Evolutionary conservation across 1,140 invertebrate species (phyloP).

Genomic region (Eriosoma lanigerum): DNA sequence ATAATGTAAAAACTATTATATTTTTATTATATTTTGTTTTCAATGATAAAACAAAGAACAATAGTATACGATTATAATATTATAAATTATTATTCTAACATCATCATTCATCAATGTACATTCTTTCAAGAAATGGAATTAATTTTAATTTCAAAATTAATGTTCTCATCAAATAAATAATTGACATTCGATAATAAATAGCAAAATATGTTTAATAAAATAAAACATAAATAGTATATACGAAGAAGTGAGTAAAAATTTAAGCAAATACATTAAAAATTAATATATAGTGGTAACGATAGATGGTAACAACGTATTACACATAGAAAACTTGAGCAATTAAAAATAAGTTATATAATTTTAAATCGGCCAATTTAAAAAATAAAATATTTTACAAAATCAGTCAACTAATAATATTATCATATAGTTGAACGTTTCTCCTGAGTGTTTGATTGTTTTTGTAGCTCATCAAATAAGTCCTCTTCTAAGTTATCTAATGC

Average conservation of each 20-base stretch:
- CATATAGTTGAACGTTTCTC: not conserved
- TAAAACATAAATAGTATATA: not conserved
- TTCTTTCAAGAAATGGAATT: too few species aligned
- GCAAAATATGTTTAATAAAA: slow-evolving; percentile 13
- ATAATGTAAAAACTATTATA: not conserved
- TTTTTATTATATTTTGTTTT: too few species aligned
- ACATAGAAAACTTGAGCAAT: slow-evolving; percentile 29
- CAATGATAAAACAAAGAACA: too few species aligned
- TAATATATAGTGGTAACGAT: slow-evolving; percentile 21
- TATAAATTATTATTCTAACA: too few species aligned
- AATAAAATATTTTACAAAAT: not conserved
- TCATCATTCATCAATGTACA: too few species aligned
- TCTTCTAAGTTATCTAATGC: slow-evolving; percentile 45
- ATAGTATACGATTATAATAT: too few species aligned
- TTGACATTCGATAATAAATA: not conserved
- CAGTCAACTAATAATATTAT: not conserved
- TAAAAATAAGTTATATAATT: not conserved
- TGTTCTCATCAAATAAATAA: too few species aligned
- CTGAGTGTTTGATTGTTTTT: not conserved
- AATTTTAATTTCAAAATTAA: too few species aligned
- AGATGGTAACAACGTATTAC: slow-evolving; percentile 2
- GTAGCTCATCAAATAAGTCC: slow-evolving; percentile 54
- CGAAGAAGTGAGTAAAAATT: not conserved
- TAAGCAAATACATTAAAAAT: not conserved
- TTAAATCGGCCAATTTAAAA: not conserved